Evolutionary conservation across 2,113 vertebrate species (phyloP), one percentile per base, ranked within the genome.

Genomic region (Elephantulus edwardii): DNA sequence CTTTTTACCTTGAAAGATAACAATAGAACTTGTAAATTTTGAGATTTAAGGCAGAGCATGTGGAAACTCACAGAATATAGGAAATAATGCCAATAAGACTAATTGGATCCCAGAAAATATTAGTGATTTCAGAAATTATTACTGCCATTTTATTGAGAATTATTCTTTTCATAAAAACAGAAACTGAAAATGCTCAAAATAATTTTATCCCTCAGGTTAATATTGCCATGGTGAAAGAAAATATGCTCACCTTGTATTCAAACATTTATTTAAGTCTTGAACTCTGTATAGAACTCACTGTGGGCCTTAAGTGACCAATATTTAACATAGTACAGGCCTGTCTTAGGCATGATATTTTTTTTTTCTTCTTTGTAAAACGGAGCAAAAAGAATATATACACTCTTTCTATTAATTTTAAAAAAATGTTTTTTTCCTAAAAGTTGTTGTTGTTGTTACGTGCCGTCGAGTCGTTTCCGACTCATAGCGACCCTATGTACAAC

Each of bases 261-360:
- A 87, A 91, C 88, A 90, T 93, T 91, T 90, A 89, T 96, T 97
- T 96, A 90, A 94, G 78, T 42, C 93, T 97, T 97, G 96, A 97
- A 97, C 95, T 96, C 80, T 95, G 88, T 74, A 95, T 97, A 84
- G 42, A 91, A 84, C 91, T 93, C 93, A 92, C 84, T 62, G 26
- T 95, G 94, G 96, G 95, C 91, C 82, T 83, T 95, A 86, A 93
- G 91, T 50, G 95, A 84, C 79, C 89, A 95, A 78, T 75, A 84
- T 86, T 93, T 94, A 96, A 83, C 70, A 89, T 5, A 52, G 92
- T 9, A 40, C 19, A 95, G 76, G 44, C 14, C 58, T 95, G 74
- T 86, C 86, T 96, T 89, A 86, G 60, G 75, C 12, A 52, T 83
- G 60, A 38, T 3, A 24, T 60, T n/a, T 68, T 81, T 81, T 52